Evolutionary conservation across 2,113 vertebrate genomes (phyloP).

Genomic region (Periophthalmodon schlosseri): DNA sequence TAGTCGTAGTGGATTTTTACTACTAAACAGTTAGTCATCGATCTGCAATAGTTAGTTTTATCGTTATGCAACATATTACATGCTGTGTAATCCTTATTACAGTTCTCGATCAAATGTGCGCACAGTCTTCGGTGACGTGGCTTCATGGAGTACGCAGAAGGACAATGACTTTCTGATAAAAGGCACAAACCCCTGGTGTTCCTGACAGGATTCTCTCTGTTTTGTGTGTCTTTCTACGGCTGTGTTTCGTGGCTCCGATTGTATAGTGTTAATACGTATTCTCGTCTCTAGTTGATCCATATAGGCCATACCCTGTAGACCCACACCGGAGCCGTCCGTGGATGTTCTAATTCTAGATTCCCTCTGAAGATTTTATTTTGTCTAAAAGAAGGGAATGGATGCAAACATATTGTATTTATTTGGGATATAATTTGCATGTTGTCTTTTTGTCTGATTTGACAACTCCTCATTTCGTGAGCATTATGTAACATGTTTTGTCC

Average conservation of each 20-base stretch:
- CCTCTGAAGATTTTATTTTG: conserved; percentile 83
- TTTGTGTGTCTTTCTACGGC: conserved; percentile 96
- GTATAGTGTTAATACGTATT: conserved; percentile 99
- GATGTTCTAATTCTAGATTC: conserved; percentile 83
- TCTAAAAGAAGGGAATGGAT: conserved; percentile 81
- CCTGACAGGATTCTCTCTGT: conserved; percentile 88
- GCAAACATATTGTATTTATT: conserved; percentile 90
- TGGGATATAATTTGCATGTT: conserved; percentile 94
- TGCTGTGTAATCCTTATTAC: background rate
- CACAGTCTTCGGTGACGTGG: background rate
- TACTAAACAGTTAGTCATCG: background rate
- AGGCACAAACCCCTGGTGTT: conserved; percentile 93
- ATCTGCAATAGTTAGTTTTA: background rate
- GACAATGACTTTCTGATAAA: conserved; percentile 72
- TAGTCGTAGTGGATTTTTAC: background rate
- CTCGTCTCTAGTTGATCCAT: conserved; percentile 90
- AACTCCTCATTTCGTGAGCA: conserved; percentile 88
- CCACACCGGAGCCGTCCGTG: conserved; percentile 84
- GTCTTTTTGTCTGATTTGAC: conserved; percentile 79
- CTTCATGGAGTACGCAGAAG: conserved; percentile 31
- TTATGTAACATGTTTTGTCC: conserved; percentile 92
- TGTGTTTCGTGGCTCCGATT: conserved; percentile 96
- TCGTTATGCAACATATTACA: background rate
- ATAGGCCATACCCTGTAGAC: conserved; percentile 93
- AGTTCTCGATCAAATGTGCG: background rate